Evolutionary conservation across 2,113 vertebrate genomes (phyloP).

Genomic region (Epinephelus fuscoguttatus): DNA sequence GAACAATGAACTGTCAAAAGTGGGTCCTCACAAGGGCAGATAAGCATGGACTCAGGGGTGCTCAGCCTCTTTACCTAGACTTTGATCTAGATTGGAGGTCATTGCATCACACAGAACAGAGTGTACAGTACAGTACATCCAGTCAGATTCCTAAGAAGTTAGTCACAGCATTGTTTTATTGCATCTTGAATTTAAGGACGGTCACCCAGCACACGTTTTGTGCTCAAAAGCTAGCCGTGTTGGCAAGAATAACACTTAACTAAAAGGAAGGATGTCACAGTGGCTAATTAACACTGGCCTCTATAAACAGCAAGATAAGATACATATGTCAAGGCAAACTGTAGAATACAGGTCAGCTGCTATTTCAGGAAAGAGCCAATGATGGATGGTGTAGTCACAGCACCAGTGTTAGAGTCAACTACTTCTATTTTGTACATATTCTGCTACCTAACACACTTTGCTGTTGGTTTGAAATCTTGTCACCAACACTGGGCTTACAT

Average conservation of each 20-base stretch:
- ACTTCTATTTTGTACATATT: not conserved
- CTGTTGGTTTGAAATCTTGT: not conserved
- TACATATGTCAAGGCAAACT: not conserved
- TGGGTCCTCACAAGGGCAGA: conserved; percentile 1
- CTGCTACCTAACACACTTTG: not conserved
- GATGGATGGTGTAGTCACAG: conserved; percentile 9
- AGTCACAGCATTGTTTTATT: not conserved
- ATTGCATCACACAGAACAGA: conserved; percentile 26
- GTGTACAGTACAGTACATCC: not conserved
- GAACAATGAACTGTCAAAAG: conserved; percentile 21
- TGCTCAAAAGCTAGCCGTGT: not conserved
- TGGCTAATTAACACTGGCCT: not conserved
- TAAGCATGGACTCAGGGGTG: not conserved
- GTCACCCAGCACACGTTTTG: not conserved
- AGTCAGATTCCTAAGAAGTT: not conserved
- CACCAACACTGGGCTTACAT: not conserved
- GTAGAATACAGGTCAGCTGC: not conserved
- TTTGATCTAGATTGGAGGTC: conserved; percentile 15
- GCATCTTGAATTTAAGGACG: not conserved
- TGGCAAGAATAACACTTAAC: not conserved
- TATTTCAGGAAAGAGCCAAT: not conserved
- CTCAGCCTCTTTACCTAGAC: not conserved
- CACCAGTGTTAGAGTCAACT: not conserved
- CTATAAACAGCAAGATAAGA: not conserved
- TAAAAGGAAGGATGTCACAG: not conserved